Conservation (phyloP, 2,113 vertebrate species). For the Dasypus novemcinctus region DNA sequence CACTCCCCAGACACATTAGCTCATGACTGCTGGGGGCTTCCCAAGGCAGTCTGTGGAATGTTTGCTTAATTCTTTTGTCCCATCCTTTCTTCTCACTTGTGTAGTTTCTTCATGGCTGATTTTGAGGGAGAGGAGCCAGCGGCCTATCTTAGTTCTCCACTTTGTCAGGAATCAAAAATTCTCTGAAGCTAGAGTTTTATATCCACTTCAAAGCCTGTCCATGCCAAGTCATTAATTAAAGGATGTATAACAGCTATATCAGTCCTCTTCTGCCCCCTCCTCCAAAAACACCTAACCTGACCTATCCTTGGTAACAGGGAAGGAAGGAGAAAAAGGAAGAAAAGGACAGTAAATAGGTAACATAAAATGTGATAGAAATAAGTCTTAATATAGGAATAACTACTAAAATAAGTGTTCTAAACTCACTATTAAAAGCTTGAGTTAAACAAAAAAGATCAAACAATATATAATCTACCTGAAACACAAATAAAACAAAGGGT, state of each 20-base stretch:
- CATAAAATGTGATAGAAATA: slow-evolving; percentile 37
- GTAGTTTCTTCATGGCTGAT: not conserved
- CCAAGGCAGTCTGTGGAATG: not conserved
- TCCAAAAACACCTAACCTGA: not conserved
- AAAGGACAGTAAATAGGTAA: not conserved
- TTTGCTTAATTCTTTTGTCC: not conserved
- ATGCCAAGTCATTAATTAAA: slow-evolving; percentile 46
- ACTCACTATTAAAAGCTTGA: slow-evolving; percentile 24
- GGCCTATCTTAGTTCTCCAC: not conserved
- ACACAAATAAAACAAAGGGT: not conserved
- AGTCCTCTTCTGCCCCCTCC: not conserved
- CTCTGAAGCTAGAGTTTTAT: slow-evolving; percentile 20
- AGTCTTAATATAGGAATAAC: not conserved
- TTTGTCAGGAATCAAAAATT: slow-evolving; percentile 35
- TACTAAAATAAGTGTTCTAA: slow-evolving; percentile 12
- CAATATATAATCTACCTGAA: not conserved
- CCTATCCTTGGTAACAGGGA: not conserved
- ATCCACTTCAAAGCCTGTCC: not conserved
- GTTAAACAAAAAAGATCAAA: slow-evolving; percentile 28
- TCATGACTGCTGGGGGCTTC: not conserved
- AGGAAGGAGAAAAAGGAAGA: slow-evolving; percentile 17
- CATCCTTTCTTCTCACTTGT: not conserved
- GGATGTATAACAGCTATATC: not conserved
- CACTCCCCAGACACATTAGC: not conserved
- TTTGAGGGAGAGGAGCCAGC: not conserved